Evolutionary conservation across 2,888 invertebrate genomes (phyloP).

Genomic region (Kuschelorhynchus macadamiae): DNA sequence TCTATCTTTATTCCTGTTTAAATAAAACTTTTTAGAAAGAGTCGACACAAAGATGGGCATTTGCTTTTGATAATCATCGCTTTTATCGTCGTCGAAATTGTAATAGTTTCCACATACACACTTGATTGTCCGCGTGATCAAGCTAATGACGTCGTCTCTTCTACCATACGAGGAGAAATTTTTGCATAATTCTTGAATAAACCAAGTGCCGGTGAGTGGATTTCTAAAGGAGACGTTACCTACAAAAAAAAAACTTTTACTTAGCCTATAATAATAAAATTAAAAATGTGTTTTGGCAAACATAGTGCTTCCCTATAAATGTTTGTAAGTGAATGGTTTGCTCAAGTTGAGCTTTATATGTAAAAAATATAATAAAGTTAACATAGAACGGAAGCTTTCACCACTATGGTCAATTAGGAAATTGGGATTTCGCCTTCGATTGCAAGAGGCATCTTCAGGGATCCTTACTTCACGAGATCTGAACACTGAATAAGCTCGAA

Average conservation of each 20-base stretch:
- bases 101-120: constrained; percentile 61
- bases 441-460: too few species aligned
- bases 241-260: constrained; percentile 52
- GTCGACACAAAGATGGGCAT: constrained; percentile 64
- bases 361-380: too few species aligned
- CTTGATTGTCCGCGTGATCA: constrained; percentile 62
- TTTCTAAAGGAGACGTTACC: constrained; percentile 59
- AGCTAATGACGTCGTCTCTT: constrained; percentile 62
- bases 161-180: constrained; percentile 61
- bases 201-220: constrained; percentile 61
- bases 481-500: too few species aligned
- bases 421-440: too few species aligned
- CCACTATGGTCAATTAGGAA: too few species aligned
- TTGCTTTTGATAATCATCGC: constrained; percentile 55
- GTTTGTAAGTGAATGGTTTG: too few species aligned
- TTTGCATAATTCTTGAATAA: constrained; percentile 65
- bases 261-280: too few species aligned
- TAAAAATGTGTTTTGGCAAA: too few species aligned
- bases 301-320: too few species aligned
- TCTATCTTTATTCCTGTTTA: constrained; percentile 62
- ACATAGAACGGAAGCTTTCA: too few species aligned
- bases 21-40: constrained; percentile 61
- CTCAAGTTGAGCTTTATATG: too few species aligned
- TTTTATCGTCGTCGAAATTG: neutral
- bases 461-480: too few species aligned